Evolutionary conservation across 2,888 invertebrate genomes (phyloP), one percentile per base, ranked within the genome.

Genomic region (Tridacna gigas): DNA sequence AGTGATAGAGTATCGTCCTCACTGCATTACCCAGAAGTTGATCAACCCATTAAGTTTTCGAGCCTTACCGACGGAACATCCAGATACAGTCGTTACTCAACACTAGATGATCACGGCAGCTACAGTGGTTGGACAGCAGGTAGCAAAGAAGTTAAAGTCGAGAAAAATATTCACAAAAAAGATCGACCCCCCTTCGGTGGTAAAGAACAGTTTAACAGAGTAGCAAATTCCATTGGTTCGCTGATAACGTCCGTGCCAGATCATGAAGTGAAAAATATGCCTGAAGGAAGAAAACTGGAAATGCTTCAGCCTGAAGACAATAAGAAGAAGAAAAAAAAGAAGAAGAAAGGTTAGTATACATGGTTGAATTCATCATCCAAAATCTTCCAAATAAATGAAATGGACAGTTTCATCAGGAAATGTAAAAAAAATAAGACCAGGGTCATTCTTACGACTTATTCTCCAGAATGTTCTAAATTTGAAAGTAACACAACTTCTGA

Each of bases 261-360:
- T 56, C 66, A 84, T 15, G 84, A 80, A 51, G 89, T 86, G 0
- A 83, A 84, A 63, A 86, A 89, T 26, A 89, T 90, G 86, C 89
- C 90, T 15, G 90, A 89, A 47, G 90, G 87, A 0, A 82, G 86
- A 13, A 82, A 83, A 56, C 82, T 87, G 7, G 84, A 86, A 65
- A 75, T 75, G 13, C 82, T 88, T 3, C 79, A 82, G 48, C 79
- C 84, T 25, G 89, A 90, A 37, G 89, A 89, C 56, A 78, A 71
- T 11, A 89, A 86, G 66, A 88, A 82, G 78, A 89, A 86, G 82
- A 90, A 90, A 82, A 90, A 89, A 83, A 90, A 90, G 78, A 91
- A 90, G 78, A 90, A 89, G 81, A 75, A 75, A 61, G 75, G 75
- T 71, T 45, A 69, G 69, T 69, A 13, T 37, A 37, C 3, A 37